Conservation (phyloP, 2,113 vertebrate species). For the Smithornis capensis region DNA sequence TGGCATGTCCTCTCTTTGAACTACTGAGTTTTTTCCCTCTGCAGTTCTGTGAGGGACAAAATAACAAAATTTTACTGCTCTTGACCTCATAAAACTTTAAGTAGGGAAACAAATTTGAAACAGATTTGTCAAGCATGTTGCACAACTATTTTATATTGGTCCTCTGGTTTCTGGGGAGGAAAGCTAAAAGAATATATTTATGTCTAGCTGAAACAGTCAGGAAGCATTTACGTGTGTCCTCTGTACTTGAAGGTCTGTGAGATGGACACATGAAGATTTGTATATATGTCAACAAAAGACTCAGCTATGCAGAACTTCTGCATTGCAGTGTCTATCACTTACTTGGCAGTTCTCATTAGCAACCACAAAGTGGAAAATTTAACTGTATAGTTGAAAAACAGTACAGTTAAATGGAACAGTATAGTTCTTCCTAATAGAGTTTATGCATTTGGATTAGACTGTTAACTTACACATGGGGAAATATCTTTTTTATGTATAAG, state of each 20-base stretch:
- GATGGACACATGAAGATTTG: conserved; percentile 26
- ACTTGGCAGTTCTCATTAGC: conserved; percentile 13
- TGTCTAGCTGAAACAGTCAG: neutral
- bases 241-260: neutral
- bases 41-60: conserved; percentile 19
- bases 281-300: neutral
- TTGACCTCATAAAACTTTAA: conserved; percentile 47
- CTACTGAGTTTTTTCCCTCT: neutral
- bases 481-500: neutral
- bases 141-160: neutral
- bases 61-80: conserved; percentile 33
- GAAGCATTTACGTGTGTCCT: neutral
- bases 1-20: conserved; percentile 28
- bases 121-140: neutral
- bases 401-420: neutral
- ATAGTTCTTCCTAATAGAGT: neutral
- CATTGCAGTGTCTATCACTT: conserved; percentile 11
- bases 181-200: conserved; percentile 3
- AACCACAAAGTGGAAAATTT: conserved; percentile 30
- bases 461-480: neutral
- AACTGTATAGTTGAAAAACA: conserved; percentile 17
- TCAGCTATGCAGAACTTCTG: conserved; percentile 24
- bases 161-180: neutral
- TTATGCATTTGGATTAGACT: neutral
- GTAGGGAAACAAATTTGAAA: conserved; percentile 23